Percentiles rank a stretch among this genome's conserved stretches.
phyloP scores from a whole-genome alignment of 2,113 vertebrate species.

The Willisornis vidua region DNA sequence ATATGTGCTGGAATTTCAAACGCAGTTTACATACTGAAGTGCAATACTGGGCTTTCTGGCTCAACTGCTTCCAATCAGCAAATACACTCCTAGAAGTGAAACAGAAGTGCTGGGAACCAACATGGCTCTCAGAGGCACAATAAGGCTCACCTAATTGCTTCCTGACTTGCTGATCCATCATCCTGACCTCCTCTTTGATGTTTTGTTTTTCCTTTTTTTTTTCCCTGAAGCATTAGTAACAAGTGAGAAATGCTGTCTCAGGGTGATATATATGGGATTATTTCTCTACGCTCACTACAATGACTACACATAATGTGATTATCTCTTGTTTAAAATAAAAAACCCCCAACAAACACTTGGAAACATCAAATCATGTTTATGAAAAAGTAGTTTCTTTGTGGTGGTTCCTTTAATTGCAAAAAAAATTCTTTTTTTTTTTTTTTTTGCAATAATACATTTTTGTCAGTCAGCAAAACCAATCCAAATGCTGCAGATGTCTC shows the following conservation, averaged over 20 bases:
- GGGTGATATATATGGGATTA: constrained; percentile 11
- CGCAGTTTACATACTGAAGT: neutral
- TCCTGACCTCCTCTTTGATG: constrained; percentile 47
- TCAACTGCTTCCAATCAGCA: neutral
- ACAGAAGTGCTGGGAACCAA: neutral
- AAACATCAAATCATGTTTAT: neutral
- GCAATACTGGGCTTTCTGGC: neutral
- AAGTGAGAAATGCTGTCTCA: constrained; percentile 27
- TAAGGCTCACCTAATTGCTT: constrained; percentile 62
- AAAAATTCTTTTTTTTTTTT: neutral
- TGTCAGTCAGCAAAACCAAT: constrained; percentile 15
- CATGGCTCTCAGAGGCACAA: neutral
- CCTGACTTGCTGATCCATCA: constrained; percentile 51
- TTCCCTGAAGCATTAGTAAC: neutral
- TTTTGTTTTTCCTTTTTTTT: neutral
- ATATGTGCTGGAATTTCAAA: neutral
- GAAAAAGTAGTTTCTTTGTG: neutral
- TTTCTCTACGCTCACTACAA: constrained; percentile 2
- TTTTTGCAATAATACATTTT: neutral
- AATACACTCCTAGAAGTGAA: neutral
- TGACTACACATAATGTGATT: neutral
- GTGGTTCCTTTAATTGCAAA: neutral
- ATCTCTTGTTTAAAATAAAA: constrained; percentile 12
- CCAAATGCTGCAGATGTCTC: constrained; percentile 11
- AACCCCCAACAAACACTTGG: neutral